phyloP scores from a whole-genome alignment of 2,797 vertebrate genomes.

The Melanotaenia parkinsoni region DNA sequence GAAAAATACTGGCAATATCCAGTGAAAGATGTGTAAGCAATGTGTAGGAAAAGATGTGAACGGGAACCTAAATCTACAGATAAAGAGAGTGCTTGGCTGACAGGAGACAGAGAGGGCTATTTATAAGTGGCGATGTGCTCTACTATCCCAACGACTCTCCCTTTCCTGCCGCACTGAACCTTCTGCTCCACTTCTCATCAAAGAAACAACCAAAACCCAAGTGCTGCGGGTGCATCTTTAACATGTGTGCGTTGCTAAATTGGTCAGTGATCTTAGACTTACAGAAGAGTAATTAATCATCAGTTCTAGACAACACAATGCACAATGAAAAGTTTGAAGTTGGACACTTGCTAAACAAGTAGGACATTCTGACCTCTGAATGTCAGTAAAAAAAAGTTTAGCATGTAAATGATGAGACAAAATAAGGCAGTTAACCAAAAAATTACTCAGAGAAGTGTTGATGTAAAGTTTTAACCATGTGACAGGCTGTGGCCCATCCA shows the following conservation, averaged over 20 bases:
- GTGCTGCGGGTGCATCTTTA: constrained; percentile 42
- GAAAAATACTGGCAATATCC: not conserved
- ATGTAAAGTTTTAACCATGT: not conserved
- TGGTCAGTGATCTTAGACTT: constrained; percentile 36
- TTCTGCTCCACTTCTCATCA: constrained; percentile 78
- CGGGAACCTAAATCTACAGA: constrained; percentile 31
- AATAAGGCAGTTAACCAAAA: not conserved
- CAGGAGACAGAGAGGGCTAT: constrained; percentile 71
- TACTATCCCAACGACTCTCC: constrained; percentile 72
- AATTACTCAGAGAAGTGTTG: not conserved
- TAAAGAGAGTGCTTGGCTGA: constrained; percentile 35
- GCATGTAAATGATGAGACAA: constrained; percentile 6
- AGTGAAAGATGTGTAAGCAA: constrained; percentile 1
- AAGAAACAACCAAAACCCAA: constrained; percentile 61
- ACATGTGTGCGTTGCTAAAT: constrained; percentile 42
- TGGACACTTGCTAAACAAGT: constrained; percentile 55
- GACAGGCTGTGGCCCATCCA: not conserved
- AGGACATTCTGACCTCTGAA: constrained; percentile 57
- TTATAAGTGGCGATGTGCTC: constrained; percentile 78
- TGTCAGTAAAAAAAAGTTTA: constrained; percentile 30
- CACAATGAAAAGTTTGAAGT: constrained; percentile 39
- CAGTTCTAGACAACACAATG: constrained; percentile 54
- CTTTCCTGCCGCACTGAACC: constrained; percentile 64
- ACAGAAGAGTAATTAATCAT: constrained; percentile 59
- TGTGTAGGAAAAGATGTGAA: not conserved